phyloP scores from a whole-genome alignment of 1,140 invertebrate species.

The Macrobrachium rosenbergii region DNA sequence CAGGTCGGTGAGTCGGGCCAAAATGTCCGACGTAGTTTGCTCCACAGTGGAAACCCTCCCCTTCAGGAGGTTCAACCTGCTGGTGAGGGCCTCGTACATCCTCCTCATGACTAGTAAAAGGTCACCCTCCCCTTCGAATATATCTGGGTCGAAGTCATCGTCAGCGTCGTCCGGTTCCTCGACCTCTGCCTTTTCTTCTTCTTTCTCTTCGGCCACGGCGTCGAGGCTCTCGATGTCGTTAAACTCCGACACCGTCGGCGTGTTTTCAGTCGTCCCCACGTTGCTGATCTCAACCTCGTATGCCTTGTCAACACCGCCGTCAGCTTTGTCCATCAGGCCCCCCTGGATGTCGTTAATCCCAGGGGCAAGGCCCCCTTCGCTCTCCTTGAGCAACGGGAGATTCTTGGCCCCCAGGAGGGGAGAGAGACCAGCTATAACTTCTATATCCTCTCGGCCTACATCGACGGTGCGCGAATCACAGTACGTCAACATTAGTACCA shows the following conservation, averaged over 20 bases:
- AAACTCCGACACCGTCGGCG: background rate
- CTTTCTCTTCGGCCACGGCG: background rate
- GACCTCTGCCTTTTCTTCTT: background rate
- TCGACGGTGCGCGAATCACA: too few relatives aligned
- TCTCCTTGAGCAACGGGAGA: background rate
- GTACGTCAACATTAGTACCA: too few relatives aligned
- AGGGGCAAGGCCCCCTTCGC: background rate
- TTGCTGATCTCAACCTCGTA: background rate
- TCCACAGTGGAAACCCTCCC: conserved; percentile 44
- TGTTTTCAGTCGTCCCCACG: background rate
- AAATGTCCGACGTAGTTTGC: conserved; percentile 42
- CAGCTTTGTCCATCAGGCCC: conserved; percentile 28
- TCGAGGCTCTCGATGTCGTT: conserved; percentile 22
- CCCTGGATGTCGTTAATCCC: conserved; percentile 49
- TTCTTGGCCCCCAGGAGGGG: background rate
- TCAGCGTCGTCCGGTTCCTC: conserved; percentile 3
- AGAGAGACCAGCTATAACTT: conserved; percentile 4
- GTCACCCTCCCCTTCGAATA: conserved; percentile 39
- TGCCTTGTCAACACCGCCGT: background rate
- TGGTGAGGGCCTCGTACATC: conserved; percentile 50
- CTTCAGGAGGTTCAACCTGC: conserved; percentile 41
- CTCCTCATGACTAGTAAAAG: conserved; percentile 45
- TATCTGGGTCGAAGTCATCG: conserved; percentile 23
- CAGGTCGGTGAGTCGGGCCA: conserved; percentile 49
- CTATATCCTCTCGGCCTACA: background rate